Base-by-base conservation (phyloP, 2,888 invertebrate genomes). In the Tetragonula carbonaria region DNA sequence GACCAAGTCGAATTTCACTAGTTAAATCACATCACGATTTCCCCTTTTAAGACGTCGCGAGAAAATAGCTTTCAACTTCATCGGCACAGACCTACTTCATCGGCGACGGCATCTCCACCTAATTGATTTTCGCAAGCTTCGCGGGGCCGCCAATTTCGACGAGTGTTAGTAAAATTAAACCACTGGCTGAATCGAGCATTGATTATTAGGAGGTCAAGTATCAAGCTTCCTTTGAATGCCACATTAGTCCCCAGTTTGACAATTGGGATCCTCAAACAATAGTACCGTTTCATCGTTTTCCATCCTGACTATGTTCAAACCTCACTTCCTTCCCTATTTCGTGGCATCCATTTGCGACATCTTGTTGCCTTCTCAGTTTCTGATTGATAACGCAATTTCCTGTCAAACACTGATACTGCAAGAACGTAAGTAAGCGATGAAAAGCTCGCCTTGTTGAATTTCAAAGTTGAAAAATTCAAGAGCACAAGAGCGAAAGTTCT, bases 101-200 rank as follows among this genome's bases (percentile, higher is more conserved):
- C 75, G 68, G 23, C 67, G 65, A 59, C 59, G 16, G 76, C 75
- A 28, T 76, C 72, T 70, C 72, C 21, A 11, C 63, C 63, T 84
- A 83, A 85, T 84, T 85, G 80, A 78, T 84, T 80, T 38, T 38
- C 62, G 21, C 66, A 57, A 62, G 53, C 28, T 33, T 11, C 33
- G 23, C 11, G 45, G 45, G 21, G 21, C n/a, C 79, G 70, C 33
- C 73, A 72, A 78, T 80, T 80, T 77, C 83, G 76, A 80, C 66
- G 74, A 79, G 72, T 65, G 83, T 83, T 73, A 63, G 83, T 55
- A 79, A 83, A 84, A 84, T 83, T 84, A 83, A 83, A 67, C 75
- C 75, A 65, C 66, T 62, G 45, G 62, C 66, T 67, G 75, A 76
- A 28, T 84, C 71, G 59, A 59, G 68, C 70, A 70, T 74, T 71